Base-by-base conservation (phyloP, 2,888 invertebrate genomes). In the Drosophila incognita region DNA sequence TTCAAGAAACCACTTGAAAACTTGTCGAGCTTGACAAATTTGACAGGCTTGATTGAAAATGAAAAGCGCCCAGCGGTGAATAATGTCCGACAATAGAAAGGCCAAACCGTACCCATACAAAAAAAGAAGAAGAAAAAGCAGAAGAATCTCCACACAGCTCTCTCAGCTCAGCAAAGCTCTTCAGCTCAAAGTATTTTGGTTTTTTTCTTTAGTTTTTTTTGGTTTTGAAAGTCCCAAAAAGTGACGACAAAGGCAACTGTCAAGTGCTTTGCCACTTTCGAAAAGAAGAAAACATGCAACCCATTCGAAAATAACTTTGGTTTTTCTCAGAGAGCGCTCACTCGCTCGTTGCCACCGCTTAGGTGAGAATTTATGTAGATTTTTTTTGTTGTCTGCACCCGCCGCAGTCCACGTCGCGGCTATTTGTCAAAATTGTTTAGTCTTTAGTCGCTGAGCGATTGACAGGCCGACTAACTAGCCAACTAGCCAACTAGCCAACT, bases 351-450 rank as follows among this genome's bases (percentile, higher is more conserved):
- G 10, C 13, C 35, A 53, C 46, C 8, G 31, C 63, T 60, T 57
- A 74, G 84, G 79, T 86, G 89, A 86, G 86, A 86, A 86, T 88
- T 86, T 87, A 89, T 86, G 84, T 79, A 75, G 79, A 79, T 82
- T 75, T 72, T 18, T 36, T 46, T 46, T 13, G 21, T 46, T 46
- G 49, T 56, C 68, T 63, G 36, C 54, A 24, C n/a, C 27, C 59
- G 35, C 48, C 49, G 42, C 11, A 38, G 42, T 51, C 15, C 69
- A 49, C 56, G 74, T 74, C 61, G 77, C 69, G 80, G 88, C 87
- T 88, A 92, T 92, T 92, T 92, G 92, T 92, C 92, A 92, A 88
- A 87, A 81, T 83, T 88, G 90, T 92, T 92, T 91, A 92, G 90
- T 85, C 89, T 86, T 83, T 81, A 83, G 82, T 76, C 77, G 83